Conservation (phyloP, 2,888 invertebrate genomes). For the Nudaria mundana region DNA sequence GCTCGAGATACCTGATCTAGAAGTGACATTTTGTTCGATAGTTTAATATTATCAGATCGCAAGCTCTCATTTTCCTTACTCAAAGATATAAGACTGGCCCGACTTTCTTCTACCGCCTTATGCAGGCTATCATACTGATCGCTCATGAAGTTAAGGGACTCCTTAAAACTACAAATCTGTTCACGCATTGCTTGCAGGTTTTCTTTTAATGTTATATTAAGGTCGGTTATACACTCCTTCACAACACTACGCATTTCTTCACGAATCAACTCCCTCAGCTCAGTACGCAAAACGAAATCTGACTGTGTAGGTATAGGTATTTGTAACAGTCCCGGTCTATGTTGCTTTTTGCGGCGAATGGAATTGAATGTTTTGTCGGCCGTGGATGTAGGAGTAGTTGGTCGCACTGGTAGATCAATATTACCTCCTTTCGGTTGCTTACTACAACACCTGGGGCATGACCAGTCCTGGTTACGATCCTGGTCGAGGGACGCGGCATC, state of each 20-base stretch:
- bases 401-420: background rate
- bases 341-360: constrained; percentile 4
- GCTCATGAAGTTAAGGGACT: background rate
- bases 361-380: constrained; percentile 2
- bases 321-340: background rate
- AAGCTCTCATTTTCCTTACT: constrained; percentile 1
- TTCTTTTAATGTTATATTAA: background rate
- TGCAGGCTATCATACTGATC: constrained; percentile 1
- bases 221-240: background rate
- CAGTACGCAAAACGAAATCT: background rate
- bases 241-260: constrained; percentile 5
- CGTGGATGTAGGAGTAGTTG: constrained; percentile 3
- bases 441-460: constrained; percentile 3
- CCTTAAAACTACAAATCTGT: background rate
- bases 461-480: background rate
- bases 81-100: background rate
- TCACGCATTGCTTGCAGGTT: background rate
- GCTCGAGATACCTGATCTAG: constrained; percentile 1
- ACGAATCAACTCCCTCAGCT: constrained; percentile 3
- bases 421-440: constrained; percentile 4
- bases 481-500: background rate
- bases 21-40: background rate
- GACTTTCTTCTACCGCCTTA: background rate
- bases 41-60: background rate
- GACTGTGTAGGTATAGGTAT: background rate